These are phyloP conservation scores for Brachyptera putata DNA, from an alignment of 2,888 invertebrate species.

Conservation along the genomic window DNA sequence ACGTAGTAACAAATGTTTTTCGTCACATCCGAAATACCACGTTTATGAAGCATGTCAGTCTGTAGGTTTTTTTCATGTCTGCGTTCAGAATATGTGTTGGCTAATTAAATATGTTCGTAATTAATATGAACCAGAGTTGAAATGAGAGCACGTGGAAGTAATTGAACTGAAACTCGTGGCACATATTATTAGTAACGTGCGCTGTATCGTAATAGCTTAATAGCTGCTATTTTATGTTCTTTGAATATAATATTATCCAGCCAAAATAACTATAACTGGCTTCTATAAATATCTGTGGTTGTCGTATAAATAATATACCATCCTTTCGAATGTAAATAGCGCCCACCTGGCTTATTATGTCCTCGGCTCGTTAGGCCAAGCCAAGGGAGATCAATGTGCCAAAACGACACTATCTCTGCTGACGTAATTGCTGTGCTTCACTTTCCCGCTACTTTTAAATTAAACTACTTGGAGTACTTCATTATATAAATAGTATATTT, in stretches of 20 bases:
- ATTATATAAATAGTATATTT: no score
- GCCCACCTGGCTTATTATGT: constrained; percentile 1
- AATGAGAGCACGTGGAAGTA: background rate
- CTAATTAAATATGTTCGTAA: no score
- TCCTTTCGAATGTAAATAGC: background rate
- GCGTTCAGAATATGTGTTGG: no score
- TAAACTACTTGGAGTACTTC: background rate
- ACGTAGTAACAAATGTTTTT: no score
- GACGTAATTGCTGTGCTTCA: background rate
- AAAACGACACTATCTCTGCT: background rate
- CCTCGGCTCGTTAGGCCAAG: constrained; percentile 3
- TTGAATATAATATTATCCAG: background rate
- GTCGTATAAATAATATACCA: constrained; percentile 1
- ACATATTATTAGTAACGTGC: background rate
- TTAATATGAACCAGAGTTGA: no score
- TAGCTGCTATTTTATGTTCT: background rate
- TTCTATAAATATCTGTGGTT: constrained; percentile 5
- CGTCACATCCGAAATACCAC: no score
- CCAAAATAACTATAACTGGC: background rate
- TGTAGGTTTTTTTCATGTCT: no score
- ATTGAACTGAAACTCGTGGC: background rate
- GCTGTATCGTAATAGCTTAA: constrained; percentile 12
- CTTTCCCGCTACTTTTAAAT: background rate
- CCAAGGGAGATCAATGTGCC: background rate
- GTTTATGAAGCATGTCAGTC: no score